Percentiles rank a stretch among this genome's conserved stretches.
Evolutionary conservation across 2,888 invertebrate species (phyloP).

Genomic region (Tiliacea citrago): DNA sequence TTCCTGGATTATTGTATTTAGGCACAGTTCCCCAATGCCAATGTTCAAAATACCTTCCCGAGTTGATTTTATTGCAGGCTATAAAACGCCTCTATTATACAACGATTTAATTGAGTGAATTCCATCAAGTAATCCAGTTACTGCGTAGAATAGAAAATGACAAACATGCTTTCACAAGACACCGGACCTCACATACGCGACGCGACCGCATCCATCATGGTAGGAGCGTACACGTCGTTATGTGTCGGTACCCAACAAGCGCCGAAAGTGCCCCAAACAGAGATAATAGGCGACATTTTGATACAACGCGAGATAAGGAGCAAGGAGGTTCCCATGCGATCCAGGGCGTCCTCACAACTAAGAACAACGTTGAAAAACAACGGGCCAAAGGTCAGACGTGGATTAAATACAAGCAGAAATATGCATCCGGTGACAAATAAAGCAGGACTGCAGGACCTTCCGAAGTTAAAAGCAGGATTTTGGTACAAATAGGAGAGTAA

Average conservation of each 20-base stretch:
- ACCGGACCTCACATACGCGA: conserved; percentile 80
- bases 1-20: conserved; percentile 62
- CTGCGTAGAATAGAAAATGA: conserved; percentile 63
- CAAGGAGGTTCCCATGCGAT: conserved; percentile 87
- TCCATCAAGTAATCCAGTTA: conserved; percentile 63
- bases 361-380: conserved; percentile 70
- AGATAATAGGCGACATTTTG: conserved; percentile 90
- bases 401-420: conserved; percentile 77
- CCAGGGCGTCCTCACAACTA: conserved; percentile 77
- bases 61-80: conserved; percentile 17
- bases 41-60: conserved; percentile 47
- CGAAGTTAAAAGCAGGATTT: conserved; percentile 48
- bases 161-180: conserved; percentile 75
- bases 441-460: conserved; percentile 45
- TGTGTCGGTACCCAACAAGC: conserved; percentile 85
- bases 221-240: conserved; percentile 82
- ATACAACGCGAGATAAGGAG: conserved; percentile 88
- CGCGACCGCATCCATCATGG: conserved; percentile 88
- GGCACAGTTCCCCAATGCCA: conserved; percentile 23
- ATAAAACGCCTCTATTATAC: conserved; percentile 26
- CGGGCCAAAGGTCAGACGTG: conserved; percentile 84
- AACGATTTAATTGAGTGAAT: conserved; percentile 54
- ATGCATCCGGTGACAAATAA: conserved; percentile 70
- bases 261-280: conserved; percentile 86
- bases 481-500: conserved; percentile 63